Percentiles rank a stretch among this genome's conserved stretches.
These are phyloP conservation scores for Bufo bufo DNA, from an alignment of 2,113 vertebrate species.

Conservation along the genomic window DNA sequence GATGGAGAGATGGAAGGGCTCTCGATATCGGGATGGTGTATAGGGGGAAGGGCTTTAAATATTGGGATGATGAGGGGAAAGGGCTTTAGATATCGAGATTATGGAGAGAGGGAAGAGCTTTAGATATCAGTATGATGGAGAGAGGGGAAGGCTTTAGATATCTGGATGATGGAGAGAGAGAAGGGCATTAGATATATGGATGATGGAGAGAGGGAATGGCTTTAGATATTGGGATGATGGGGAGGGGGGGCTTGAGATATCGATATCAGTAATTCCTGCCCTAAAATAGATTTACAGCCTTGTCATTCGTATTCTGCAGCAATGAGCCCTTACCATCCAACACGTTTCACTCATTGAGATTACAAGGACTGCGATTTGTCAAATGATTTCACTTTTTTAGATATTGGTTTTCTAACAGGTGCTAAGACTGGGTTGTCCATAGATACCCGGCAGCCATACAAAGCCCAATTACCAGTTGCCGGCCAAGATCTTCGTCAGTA, in stretches of 20 bases:
- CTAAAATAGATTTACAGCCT: not conserved
- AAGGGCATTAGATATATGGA: constrained; percentile 23
- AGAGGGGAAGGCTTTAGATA: too few species aligned
- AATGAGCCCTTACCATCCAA: not conserved
- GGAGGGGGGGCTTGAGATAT: constrained; percentile 34
- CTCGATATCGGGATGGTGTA: not conserved
- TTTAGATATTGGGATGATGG: constrained; percentile 28
- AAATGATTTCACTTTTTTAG: not conserved
- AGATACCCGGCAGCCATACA: not conserved
- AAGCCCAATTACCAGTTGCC: not conserved
- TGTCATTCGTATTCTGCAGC: not conserved
- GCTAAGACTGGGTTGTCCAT: not conserved
- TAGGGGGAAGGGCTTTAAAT: too few species aligned
- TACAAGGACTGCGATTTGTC: not conserved
- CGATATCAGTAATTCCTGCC: not conserved
- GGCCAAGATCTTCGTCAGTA: too few species aligned
- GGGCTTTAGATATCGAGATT: too few species aligned
- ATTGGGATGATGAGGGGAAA: too few species aligned
- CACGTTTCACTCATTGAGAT: not conserved
- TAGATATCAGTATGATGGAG: too few species aligned
- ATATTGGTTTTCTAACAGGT: not conserved
- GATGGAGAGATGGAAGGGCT: constrained; percentile 39
- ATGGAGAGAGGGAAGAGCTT: too few species aligned
- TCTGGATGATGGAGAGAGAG: not conserved
- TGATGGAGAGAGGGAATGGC: constrained; percentile 40